phyloP scores from a whole-genome alignment of 1,140 invertebrate species.

The Archivesica marissinica region DNA sequence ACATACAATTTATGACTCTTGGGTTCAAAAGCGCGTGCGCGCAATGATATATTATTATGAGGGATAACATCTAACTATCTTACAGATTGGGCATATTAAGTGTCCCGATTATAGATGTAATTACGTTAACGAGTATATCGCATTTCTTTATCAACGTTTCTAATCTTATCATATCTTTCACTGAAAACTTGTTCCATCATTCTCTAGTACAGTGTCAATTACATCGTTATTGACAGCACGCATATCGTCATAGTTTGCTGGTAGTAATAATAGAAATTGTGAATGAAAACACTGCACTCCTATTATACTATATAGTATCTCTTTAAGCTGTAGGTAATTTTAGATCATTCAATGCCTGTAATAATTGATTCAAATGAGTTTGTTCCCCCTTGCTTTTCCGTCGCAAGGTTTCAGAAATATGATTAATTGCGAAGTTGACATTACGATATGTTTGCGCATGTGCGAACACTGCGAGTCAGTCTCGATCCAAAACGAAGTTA shows the following conservation, averaged over 20 bases:
- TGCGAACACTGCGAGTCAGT: background rate
- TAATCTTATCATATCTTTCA: background rate
- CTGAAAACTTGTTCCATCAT: background rate
- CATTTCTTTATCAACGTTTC: conserved; percentile 1
- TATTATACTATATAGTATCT: too few species aligned
- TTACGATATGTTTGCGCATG: background rate
- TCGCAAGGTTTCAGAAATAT: conserved; percentile 18
- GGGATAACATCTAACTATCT: background rate
- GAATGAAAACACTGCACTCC: too few species aligned
- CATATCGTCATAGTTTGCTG: too few species aligned
- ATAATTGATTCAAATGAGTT: conserved; percentile 30
- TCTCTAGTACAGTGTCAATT: background rate
- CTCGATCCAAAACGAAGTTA: too few species aligned
- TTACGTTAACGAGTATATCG: conserved; percentile 5
- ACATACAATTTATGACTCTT: background rate
- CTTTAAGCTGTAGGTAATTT: background rate
- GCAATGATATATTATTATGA: background rate
- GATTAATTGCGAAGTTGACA: background rate
- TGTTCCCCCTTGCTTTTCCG: too few species aligned
- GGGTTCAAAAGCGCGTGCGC: background rate
- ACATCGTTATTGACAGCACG: too few species aligned
- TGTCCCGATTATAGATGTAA: conserved; percentile 23
- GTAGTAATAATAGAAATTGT: too few species aligned
- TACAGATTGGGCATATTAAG: background rate
- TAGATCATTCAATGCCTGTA: conserved; percentile 1